These are phyloP conservation scores for Cosmopolites sordidus DNA, from an alignment of 2,888 invertebrate genomes.

Conservation along the genomic window DNA sequence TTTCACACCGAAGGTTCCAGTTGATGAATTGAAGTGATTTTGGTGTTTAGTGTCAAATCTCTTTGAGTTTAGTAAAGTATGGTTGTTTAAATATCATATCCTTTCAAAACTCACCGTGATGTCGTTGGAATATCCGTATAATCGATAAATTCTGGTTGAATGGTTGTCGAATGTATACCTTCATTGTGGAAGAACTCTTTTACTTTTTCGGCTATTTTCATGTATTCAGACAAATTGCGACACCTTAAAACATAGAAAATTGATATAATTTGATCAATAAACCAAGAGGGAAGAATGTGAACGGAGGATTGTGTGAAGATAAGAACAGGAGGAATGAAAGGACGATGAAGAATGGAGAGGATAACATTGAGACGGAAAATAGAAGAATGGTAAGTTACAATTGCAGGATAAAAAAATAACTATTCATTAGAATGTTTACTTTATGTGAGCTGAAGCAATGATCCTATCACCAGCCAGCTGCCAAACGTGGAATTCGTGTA, in stretches of 20 bases:
- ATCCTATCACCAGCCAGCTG: slow-evolving; percentile 94
- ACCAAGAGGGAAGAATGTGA: too few relatives aligned
- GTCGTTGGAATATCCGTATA: slow-evolving; percentile 53
- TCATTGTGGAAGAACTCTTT: slow-evolving; percentile 98
- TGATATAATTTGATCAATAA: too few relatives aligned
- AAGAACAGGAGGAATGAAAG: too few relatives aligned
- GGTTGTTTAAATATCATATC: too few relatives aligned
- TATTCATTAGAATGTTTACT: slow-evolving; percentile 53
- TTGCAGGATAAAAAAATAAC: background rate
- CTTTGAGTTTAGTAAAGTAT: too few relatives aligned
- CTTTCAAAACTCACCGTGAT: slow-evolving; percentile 26
- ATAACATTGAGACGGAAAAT: too few relatives aligned
- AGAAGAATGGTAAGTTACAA: too few relatives aligned
- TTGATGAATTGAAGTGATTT: too few relatives aligned
- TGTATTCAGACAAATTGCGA: slow-evolving; percentile 90
- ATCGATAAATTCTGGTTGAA: slow-evolving; percentile 96
- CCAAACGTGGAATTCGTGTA: slow-evolving; percentile 99
- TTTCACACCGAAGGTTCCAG: too few relatives aligned
- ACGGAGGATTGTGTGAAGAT: too few relatives aligned
- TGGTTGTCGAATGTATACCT: slow-evolving; percentile 97
- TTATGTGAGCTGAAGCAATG: slow-evolving; percentile 95
- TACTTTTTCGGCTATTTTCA: slow-evolving; percentile 93
- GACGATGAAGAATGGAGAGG: too few relatives aligned
- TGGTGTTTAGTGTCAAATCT: too few relatives aligned
- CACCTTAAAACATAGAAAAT: slow-evolving; percentile 65